phyloP scores from a whole-genome alignment of 2,113 vertebrate genomes.

The Cnemophilus loriae region DNA sequence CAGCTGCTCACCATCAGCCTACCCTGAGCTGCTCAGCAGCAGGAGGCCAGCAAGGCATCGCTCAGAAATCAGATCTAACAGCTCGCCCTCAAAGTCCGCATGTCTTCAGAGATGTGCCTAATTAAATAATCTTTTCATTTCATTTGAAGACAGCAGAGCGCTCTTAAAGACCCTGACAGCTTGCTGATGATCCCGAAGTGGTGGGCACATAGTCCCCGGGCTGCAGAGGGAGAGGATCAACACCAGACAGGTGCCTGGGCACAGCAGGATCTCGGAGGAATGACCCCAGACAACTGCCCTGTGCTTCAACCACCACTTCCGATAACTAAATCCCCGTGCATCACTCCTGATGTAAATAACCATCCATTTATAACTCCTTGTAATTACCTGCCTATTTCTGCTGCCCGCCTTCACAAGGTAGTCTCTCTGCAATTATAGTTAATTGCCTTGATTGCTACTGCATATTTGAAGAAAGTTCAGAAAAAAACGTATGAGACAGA shows the following conservation, averaged over 20 bases:
- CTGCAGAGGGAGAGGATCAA: background rate
- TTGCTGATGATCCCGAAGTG: background rate
- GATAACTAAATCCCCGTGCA: background rate
- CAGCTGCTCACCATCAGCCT: background rate
- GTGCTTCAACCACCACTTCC: background rate
- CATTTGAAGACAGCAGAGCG: background rate
- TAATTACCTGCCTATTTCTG: conserved; percentile 63
- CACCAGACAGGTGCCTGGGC: background rate
- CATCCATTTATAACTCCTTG: conserved; percentile 56
- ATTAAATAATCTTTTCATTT: background rate
- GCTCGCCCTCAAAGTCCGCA: background rate
- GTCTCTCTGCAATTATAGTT: conserved; percentile 63
- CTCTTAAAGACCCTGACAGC: background rate
- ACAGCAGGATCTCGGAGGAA: rapidly evolving
- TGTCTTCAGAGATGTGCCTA: background rate
- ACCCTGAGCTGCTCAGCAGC: background rate
- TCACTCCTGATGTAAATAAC: conserved; percentile 59
- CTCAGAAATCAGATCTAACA: background rate
- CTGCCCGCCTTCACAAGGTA: conserved; percentile 47
- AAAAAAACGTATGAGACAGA: background rate
- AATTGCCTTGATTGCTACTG: conserved; percentile 64
- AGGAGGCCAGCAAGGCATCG: background rate
- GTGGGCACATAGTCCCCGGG: rapidly evolving
- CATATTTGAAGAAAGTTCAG: conserved; percentile 53
- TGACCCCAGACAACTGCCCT: background rate